Evolutionary conservation across 2,113 vertebrate genomes (phyloP), one percentile per base, ranked within the genome.

Genomic region (Barbus barbus): DNA sequence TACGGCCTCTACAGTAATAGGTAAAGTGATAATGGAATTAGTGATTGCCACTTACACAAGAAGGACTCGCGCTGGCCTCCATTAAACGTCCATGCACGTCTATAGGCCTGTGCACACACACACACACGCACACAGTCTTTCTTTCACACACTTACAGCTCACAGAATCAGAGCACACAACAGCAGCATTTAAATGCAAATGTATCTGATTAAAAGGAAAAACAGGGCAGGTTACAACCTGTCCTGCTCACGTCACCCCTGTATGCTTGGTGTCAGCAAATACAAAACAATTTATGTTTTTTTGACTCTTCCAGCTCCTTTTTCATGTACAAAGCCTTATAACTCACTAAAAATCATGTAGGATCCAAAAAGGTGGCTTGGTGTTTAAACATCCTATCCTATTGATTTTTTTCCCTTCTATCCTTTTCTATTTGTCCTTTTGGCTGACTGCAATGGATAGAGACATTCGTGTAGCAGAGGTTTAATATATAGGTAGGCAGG

Each of bases 161-260:
- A 72, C 18, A 85, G 38, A 11, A 13, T 69, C n/a, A 12, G 24
- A 24, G 69, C n/a, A 20, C 85, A 41, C 71, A 73, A 83, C 48
- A 38, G 77, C 74, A 86, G 89, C 76, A 90, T 92, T 91, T 87
- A 89, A 88, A 93, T 93, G 91, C 88, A 91, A 91, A 92, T 91
- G 44, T 51, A 61, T 63, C 36, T 88, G 76, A 91, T 90, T 87
- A 90, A 85, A 91, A 75, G 72, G 81, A 81, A 84, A 74, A 87
- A 78, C 77, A 65, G 48, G 86, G 83, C 88, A 91, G 83, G 87
- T 90, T 87, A 86, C 85, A 89, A 86, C 60, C 82, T 76, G 82
- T 63, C 83, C 28, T 16, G 1, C 33, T n/a, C 18, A 14, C 14
- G 9, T 16, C 41, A 16, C 65, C 72, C 20, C 77, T 46, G 76